phyloP scores from a whole-genome alignment of 2,888 invertebrate genomes.

The Eupithecia insigniata region DNA sequence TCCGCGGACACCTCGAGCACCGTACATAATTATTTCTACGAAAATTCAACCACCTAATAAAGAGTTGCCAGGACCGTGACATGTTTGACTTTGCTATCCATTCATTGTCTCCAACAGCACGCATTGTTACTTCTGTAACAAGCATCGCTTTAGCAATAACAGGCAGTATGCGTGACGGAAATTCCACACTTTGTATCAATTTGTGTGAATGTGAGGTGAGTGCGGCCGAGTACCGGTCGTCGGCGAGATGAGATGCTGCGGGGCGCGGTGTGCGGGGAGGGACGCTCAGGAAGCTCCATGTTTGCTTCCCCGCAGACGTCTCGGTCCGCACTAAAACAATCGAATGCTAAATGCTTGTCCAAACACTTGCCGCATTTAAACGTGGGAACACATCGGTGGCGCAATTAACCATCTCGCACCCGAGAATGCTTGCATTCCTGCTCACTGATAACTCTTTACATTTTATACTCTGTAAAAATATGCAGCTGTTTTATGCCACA shows the following conservation, averaged over 20 bases:
- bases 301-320: constrained; percentile 77
- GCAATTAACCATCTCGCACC: constrained; percentile 75
- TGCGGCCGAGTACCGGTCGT: constrained; percentile 28
- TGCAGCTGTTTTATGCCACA: constrained; percentile 21
- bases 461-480: constrained; percentile 32
- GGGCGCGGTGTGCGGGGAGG: constrained; percentile 35
- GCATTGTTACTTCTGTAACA: constrained; percentile 45
- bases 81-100: constrained; percentile 55
- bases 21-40: constrained; percentile 81
- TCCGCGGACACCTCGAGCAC: constrained; percentile 72
- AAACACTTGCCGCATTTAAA: constrained; percentile 80
- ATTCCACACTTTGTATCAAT: constrained; percentile 23
- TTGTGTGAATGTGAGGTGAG: constrained; percentile 20
- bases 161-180: constrained; percentile 27
- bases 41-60: constrained; percentile 73
- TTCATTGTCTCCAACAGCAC: constrained; percentile 61
- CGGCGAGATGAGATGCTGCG: constrained; percentile 29
- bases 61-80: constrained; percentile 72
- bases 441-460: constrained; percentile 47
- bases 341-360: constrained; percentile 81
- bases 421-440: constrained; percentile 60
- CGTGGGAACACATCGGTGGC: constrained; percentile 80
- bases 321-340: constrained; percentile 82
- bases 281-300: constrained; percentile 70
- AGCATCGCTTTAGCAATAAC: constrained; percentile 21